Evolutionary conservation across 2,113 vertebrate species (phyloP).

Genomic region (Pomatostomus ruficeps): DNA sequence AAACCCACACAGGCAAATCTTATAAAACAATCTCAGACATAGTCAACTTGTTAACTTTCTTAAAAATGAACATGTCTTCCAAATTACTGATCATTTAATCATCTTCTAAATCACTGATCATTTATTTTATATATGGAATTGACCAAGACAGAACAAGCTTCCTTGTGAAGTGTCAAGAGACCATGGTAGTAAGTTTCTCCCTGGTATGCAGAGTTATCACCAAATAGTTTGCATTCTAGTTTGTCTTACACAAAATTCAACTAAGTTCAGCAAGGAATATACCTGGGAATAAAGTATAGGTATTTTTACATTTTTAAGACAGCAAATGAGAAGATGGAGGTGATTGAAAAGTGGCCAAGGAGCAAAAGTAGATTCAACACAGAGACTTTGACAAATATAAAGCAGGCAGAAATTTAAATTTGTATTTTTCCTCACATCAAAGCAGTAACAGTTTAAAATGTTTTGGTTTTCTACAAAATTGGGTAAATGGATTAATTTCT

Average conservation of each 20-base stretch:
- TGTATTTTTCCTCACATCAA: neutral
- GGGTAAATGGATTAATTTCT: neutral
- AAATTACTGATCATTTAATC: neutral
- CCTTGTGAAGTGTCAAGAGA: neutral
- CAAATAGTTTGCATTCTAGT: neutral
- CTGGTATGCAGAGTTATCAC: neutral
- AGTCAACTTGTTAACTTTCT: neutral
- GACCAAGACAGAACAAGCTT: neutral
- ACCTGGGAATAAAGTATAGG: neutral
- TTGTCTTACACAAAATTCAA: neutral
- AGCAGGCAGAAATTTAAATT: neutral
- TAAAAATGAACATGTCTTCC: neutral
- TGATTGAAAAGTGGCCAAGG: neutral
- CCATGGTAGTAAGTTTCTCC: neutral
- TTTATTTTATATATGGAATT: neutral
- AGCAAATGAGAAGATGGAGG: neutral
- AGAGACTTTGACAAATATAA: neutral
- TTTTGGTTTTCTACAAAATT: neutral
- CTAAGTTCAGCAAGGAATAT: neutral
- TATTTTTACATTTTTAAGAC: neutral
- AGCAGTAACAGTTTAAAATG: neutral
- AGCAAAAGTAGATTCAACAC: neutral
- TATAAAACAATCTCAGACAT: neutral
- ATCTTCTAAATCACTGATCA: neutral
- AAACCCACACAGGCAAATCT: neutral